Evolutionary conservation across 2,888 invertebrate genomes (phyloP), one percentile per base, ranked within the genome.

Genomic region (Tipula confusa): DNA sequence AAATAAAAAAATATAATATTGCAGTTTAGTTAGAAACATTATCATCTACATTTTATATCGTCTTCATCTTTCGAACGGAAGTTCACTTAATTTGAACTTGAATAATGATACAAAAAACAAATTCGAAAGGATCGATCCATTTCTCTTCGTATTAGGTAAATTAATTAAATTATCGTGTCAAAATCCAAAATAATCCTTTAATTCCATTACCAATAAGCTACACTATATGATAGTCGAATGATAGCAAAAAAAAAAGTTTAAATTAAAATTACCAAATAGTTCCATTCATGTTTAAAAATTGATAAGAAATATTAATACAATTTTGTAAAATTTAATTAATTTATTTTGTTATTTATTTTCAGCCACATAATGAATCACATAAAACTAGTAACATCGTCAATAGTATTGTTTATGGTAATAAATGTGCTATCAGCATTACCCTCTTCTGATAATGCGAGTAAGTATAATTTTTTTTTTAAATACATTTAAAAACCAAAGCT

Each of bases 351-450:
- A 13, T 81, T 18, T 82, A 18, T 31, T 83, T 83, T 33, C 38
- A 38, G 28, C 28, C 38, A 82, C 33, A 64, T 64, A 24, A 82
- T 82, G 82, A 82, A 82, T 82, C 24, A 82, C 13, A 82, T 36
- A 82, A 82, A 82, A 82, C 18, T 82, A 82, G 82, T 33, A 82
- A 82, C 33, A 18, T 82, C 82, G 15, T 33, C 33, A 15, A 33
- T 82, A 33, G 82, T 82, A 18, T 33, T 82, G 18, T 82, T 82
- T 33, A 33, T 84, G 82, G 84, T 83, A 33, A 84, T 84, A 82
- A 84, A 64, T 79, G 43, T 82, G 33, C 38, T 84, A 83, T 83
- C 85, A 82, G 84, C 84, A 33, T 83, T 84, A 79, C 80, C 84
- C 11, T 9, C 84, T 36, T 84, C 84, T 48, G 84, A 84, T 79